Evolutionary conservation across 2,888 invertebrate species (phyloP), one percentile per base, ranked within the genome.

Genomic region (Bombylius major): DNA sequence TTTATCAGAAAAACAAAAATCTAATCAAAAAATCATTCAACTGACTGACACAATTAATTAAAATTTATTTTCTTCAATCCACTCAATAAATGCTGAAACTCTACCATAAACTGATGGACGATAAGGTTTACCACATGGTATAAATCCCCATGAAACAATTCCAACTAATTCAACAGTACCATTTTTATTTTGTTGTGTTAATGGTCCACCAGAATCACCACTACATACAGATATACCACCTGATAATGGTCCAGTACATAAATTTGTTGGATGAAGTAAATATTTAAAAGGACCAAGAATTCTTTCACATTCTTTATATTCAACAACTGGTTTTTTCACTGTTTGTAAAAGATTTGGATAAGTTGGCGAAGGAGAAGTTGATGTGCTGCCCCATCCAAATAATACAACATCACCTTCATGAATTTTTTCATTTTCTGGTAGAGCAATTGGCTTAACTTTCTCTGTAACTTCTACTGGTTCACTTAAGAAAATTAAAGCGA

Each of bases 71-170:
- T 62, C 23, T 0, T n/a, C 5, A 48, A 70, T 64, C 75, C 76
- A 78, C 9, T 60, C 49, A 3, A 58, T 3, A 63, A 67, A 71
- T 0, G 67, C 61, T 0, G 67, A 64, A 0, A 69, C 67, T 8
- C 62, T 61, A 1, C 75, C 76, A 63, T 72, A 77, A 1, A 76
- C 75, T 1, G 77, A 74, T 3, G 77, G 77, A 36, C 67, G 64
- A 14, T 62, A 65, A n/a, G 63, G 64, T 42, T 50, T 59, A 12
- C 71, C 69, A 55, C 78, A 78, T 9, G 77, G 77, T 9, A 69
- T 70, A 44, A 67, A 65, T 31, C 77, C 77, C 78, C 78, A 78
- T 36, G 78, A 77, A 12, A 78, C 77, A 55, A 77, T 65, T 56
- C 78, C 79, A 36, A 76, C 61, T 63, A 58, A 66, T 65, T 39